Base-by-base conservation (phyloP, 2,113 vertebrate genomes). In the Sakesphorus luctuosus region DNA sequence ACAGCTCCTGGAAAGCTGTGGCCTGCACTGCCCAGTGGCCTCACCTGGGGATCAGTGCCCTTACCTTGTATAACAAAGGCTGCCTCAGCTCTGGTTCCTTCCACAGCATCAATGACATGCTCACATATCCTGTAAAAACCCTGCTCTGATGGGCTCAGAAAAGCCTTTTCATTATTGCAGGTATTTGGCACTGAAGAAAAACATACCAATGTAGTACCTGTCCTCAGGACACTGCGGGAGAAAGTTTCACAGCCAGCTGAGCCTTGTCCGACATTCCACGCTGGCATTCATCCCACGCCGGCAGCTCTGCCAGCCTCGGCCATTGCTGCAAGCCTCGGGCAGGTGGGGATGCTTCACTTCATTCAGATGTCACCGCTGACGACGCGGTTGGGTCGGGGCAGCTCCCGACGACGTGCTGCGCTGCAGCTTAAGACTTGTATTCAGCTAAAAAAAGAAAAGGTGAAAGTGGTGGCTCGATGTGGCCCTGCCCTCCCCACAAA, bases 201-300 rank as follows among this genome's bases (percentile, higher is more conserved):
- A 18, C 4, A 4, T 3, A 10, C 26, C 20, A 8, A 23, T 10
- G 35, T 15, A 18, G 26, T 63, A 26, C 21, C 46, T 0, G 0
- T 13, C 44, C 61, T 26, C 46, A 33, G 76, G 17, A 29, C 25
- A 6, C 24, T 3, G 21, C 2, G n/a, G 4, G 14, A 68, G 43
- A 65, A 65, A 58, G 8, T 10, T 47, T 28, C 31, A 4, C 29
- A 65, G 18, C 26, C 55, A 52, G 2, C 43, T n/a, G 73, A 58
- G 26, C 63, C n/a, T 26, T 4, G 2, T 13, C 13, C 0, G 3
- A 20, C 5, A 0, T 3, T 31, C 55, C 11, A 0, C 0, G 5
- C 47, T 33, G 56, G 25, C 7, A 18, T 59, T 28, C 62, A 11
- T 7, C 25, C 15, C 3, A 0, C 4, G 18, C 68, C 26, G 69